Evolutionary conservation across 2,888 invertebrate species (phyloP).

Genomic region (Aspidiotus destructor): DNA sequence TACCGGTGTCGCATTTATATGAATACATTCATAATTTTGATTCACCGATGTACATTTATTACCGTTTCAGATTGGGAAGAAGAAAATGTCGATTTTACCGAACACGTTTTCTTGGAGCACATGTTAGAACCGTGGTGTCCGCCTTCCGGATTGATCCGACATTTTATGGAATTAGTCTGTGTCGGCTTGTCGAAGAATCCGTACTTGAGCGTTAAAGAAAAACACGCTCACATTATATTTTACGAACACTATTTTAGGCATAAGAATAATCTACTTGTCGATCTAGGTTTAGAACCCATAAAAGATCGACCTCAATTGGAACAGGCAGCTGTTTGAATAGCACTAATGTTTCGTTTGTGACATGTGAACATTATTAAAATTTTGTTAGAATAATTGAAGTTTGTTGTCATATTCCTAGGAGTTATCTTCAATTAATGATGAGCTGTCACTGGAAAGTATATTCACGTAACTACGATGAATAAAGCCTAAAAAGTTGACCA

Average conservation of each 20-base stretch:
- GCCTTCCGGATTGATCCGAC: constrained; percentile 74
- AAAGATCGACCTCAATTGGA: constrained; percentile 24
- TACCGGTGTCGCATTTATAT: constrained; percentile 40
- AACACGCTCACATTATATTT: constrained; percentile 83
- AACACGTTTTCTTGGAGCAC: constrained; percentile 86
- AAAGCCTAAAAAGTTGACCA: no score
- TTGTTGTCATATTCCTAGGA: no score
- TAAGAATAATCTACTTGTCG: constrained; percentile 61
- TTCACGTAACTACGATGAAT: no score
- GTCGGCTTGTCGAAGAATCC: constrained; percentile 90
- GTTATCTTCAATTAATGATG: no score
- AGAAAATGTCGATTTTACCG: constrained; percentile 67
- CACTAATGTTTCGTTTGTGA: no score
- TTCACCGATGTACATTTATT: no score
- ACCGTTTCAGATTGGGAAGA: constrained; percentile 52
- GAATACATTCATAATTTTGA: neutral
- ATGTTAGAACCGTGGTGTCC: constrained; percentile 86
- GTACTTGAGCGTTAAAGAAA: constrained; percentile 76
- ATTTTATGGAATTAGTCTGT: constrained; percentile 95
- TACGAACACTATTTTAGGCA: constrained; percentile 78
- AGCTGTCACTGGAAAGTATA: no score
- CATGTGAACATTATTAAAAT: no score
- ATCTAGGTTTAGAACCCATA: constrained; percentile 47
- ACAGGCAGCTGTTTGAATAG: constrained; percentile 39
- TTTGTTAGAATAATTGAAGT: no score